A percentile compares a stretch with the other conserved stretches of the same genome.
Evolutionary conservation across 1,140 invertebrate species (phyloP).

Genomic region (Zaprionus inermis): DNA sequence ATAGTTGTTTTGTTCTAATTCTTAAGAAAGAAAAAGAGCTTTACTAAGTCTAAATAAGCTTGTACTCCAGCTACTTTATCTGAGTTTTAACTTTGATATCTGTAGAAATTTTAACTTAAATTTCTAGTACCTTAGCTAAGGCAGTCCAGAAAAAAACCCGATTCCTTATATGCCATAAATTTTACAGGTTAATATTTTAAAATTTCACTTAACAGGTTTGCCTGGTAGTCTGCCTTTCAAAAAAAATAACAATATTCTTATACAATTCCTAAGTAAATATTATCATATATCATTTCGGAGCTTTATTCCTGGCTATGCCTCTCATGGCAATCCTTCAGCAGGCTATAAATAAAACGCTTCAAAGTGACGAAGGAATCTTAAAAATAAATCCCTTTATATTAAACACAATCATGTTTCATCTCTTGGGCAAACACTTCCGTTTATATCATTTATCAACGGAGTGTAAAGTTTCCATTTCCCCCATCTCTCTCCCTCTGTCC

Average conservation of each 20-base stretch:
- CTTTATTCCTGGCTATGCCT: background rate
- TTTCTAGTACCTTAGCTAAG: too few relatives aligned
- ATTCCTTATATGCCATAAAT: background rate
- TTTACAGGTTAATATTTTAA: background rate
- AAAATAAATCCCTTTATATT: conserved; percentile 13
- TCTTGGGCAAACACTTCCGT: conserved; percentile 22
- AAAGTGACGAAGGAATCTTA: conserved; percentile 10
- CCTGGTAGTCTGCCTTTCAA: background rate
- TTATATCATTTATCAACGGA: conserved; percentile 19
- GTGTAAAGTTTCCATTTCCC: background rate
- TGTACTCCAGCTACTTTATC: too few relatives aligned
- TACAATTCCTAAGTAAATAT: background rate
- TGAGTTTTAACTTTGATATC: too few relatives aligned
- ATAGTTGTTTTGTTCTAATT: background rate
- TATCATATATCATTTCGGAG: conserved; percentile 1
- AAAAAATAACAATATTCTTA: background rate
- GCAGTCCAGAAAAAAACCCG: background rate
- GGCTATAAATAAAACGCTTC: conserved; percentile 6
- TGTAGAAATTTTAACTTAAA: too few relatives aligned
- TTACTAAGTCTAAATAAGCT: too few relatives aligned
- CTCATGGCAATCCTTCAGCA: background rate
- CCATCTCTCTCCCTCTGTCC: background rate
- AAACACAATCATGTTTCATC: conserved; percentile 10
- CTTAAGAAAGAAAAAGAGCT: too few relatives aligned
- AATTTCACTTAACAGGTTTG: background rate